Percentiles rank a stretch among this genome's conserved stretches.
These are phyloP conservation scores for Labroides dimidiatus DNA, from an alignment of 2,797 vertebrate genomes.

Conservation along the genomic window DNA sequence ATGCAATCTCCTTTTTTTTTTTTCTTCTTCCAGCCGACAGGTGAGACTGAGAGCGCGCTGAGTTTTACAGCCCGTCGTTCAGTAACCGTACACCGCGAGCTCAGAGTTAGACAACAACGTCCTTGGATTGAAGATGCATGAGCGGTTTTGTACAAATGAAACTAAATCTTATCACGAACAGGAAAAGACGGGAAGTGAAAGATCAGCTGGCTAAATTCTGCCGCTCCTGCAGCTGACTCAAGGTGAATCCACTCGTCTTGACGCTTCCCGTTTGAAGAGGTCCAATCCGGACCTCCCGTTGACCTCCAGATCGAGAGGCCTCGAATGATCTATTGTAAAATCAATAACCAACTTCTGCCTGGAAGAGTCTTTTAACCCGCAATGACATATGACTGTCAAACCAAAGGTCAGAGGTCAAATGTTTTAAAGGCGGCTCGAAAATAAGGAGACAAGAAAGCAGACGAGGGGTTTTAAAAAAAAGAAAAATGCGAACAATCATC, in stretches of 20 bases:
- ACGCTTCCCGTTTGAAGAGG: background rate
- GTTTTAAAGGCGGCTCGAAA: background rate
- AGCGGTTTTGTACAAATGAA: background rate
- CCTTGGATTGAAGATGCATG: background rate
- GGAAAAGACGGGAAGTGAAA: background rate
- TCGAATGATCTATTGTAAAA: slow-evolving; percentile 30
- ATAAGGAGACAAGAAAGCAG: background rate
- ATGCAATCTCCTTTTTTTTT: slow-evolving; percentile 33
- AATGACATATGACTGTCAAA: slow-evolving; percentile 12
- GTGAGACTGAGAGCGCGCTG: background rate
- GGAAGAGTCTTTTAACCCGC: background rate
- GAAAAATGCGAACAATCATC: background rate
- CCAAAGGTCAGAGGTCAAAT: slow-evolving; percentile 31
- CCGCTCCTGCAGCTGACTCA: background rate
- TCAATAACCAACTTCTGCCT: slow-evolving; percentile 27
- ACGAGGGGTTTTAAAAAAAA: background rate
- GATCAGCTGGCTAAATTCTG: background rate
- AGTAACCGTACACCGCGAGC: slow-evolving; percentile 4
- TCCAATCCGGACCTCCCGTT: background rate
- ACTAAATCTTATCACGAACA: background rate
- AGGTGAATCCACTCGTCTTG: background rate
- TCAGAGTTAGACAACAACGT: background rate
- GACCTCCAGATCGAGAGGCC: slow-evolving; percentile 26
- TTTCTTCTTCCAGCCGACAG: background rate
- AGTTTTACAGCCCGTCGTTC: background rate